Evolutionary conservation across 2,888 invertebrate genomes (phyloP), one percentile per base, ranked within the genome.

Genomic region (Scaptomyza flava): DNA sequence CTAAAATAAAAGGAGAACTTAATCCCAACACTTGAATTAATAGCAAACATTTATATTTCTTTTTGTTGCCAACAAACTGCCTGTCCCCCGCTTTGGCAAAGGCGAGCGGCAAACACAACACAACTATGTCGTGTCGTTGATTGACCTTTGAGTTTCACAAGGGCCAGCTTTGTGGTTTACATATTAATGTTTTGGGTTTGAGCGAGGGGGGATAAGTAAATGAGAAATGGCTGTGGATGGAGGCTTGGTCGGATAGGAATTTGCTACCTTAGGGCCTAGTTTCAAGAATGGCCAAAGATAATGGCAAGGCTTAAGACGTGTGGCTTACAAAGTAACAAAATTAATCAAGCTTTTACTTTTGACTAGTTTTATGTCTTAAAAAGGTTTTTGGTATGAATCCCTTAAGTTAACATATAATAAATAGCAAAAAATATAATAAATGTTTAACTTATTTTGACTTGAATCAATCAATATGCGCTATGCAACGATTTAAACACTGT

Each of bases 1-100:
- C 12, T 1, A 34, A n/a, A 34, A 34, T 12, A 56, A 56, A 30
- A 51, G 56, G 47, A 57, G 58, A 23, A 4, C 23, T 23, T 0
- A 23, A 23, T 3, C 53, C 61, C 36, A 41, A 50, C 75, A 60
- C 79, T 78, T 82, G 85, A 82, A 69, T 87, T 82, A 82, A 87
- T 85, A 79, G 71, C 61, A 53, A 58, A 68, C 87, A 82, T 82
- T 82, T 85, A 87, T 27, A 27, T 27, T 27, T 27, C 6, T 27
- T 87, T 81, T 60, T 48, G 60, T 52, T 48, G 17, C 38, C 45
- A 42, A 34, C 23, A 33, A 33, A 8, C 8, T 30, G 53, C 20
- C 20, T 33, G 11, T 23, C n/a, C 6, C 8, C 2, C 20, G 36
- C 20, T 38, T 38, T 38, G 14, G 17, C 17, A 17, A 17, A 17